Evolutionary conservation across 2,797 vertebrate genomes (phyloP).

Genomic region (Sphenodon punctatus): DNA sequence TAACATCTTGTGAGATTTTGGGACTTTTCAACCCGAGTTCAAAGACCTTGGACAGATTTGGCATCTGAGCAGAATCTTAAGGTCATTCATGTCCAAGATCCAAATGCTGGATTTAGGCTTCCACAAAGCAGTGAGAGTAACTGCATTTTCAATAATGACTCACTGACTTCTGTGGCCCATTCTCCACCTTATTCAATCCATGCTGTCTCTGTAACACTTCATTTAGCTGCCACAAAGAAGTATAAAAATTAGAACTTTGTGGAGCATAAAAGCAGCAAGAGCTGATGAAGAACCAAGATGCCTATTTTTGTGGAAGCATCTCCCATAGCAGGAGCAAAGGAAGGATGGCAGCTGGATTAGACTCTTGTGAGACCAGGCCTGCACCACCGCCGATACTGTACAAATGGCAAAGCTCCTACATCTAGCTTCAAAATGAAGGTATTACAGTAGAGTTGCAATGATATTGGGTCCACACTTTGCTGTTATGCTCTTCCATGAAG

Average conservation of each 20-base stretch:
- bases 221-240: background rate
- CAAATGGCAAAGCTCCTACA: background rate
- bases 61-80: background rate
- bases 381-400: background rate
- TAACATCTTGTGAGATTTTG: background rate
- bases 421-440: background rate
- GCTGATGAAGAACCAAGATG: background rate
- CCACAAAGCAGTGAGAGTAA: background rate
- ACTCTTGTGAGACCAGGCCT: background rate
- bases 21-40: background rate
- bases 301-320: background rate
- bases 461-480: too few species aligned
- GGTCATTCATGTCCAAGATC: fast-evolving
- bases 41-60: background rate
- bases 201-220: background rate
- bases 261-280: background rate
- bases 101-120: background rate
- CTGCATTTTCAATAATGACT: background rate
- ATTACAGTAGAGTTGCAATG: background rate
- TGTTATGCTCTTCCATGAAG: fast-evolving
- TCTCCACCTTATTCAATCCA: background rate
- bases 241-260: fast-evolving
- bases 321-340: background rate
- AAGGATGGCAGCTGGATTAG: background rate
- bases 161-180: background rate